Conservation (phyloP, 2,888 invertebrate genomes). For the Sinohyriopsis cumingii region DNA sequence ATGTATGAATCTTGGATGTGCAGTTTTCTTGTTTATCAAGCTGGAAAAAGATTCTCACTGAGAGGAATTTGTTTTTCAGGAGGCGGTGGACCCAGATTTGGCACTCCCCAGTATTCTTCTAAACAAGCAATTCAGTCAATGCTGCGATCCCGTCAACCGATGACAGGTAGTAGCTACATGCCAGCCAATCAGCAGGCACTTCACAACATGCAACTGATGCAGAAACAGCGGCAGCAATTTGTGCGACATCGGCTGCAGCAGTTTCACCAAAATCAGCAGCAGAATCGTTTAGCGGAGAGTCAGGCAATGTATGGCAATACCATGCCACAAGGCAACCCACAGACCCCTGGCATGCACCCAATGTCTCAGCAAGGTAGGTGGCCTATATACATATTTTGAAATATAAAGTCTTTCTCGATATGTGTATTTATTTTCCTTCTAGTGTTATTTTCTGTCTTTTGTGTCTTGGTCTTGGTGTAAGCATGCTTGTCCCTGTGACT, state of each 20-base stretch:
- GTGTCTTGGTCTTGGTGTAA: too few species aligned
- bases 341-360: conserved; percentile 43
- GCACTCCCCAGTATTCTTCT: conserved; percentile 17
- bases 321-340: conserved; percentile 26
- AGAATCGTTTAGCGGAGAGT: conserved; percentile 38
- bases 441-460: too few species aligned
- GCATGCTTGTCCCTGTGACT: too few species aligned
- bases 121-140: conserved; percentile 47
- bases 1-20: too few species aligned
- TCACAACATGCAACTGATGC: conserved; percentile 38
- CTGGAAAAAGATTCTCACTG: too few species aligned
- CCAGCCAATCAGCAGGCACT: conserved; percentile 25
- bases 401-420: too few species aligned
- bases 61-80: neutral
- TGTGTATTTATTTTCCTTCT: too few species aligned
- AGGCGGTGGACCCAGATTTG: conserved; percentile 33
- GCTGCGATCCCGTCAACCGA: conserved; percentile 41
- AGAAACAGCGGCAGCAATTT: conserved; percentile 44
- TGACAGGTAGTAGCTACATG: conserved; percentile 30
- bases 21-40: neutral
- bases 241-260: conserved; percentile 39
- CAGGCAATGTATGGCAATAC: conserved; percentile 31
- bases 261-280: conserved; percentile 42
- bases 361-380: conserved; percentile 43
- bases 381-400: too few species aligned